Evolutionary conservation across 2,797 vertebrate species (phyloP).

Genomic region (Synanceia verrucosa): DNA sequence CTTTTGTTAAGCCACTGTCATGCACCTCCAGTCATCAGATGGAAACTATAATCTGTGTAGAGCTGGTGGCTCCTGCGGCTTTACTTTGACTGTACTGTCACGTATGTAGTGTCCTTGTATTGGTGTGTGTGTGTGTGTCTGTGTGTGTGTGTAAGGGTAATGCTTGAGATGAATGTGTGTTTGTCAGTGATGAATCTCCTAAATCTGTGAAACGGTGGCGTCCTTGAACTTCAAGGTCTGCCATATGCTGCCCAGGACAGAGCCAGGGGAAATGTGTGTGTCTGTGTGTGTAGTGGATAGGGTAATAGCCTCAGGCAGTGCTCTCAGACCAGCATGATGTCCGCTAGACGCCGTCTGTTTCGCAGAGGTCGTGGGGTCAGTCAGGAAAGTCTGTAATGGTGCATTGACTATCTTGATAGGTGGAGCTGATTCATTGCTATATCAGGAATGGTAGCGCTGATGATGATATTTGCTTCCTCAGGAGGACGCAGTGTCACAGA

Average conservation of each 20-base stretch:
- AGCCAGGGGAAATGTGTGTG: slow-evolving; percentile 49
- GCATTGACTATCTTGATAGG: neutral
- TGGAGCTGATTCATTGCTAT: neutral
- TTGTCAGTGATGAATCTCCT: slow-evolving; percentile 80
- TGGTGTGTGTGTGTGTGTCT: neutral
- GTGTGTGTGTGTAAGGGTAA: slow-evolving; percentile 28
- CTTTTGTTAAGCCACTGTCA: slow-evolving; percentile 30
- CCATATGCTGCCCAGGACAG: slow-evolving; percentile 75
- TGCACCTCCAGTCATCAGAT: slow-evolving; percentile 27
- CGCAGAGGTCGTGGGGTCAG: slow-evolving; percentile 42
- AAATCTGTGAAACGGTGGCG: slow-evolving; percentile 75
- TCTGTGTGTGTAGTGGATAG: slow-evolving; percentile 7
- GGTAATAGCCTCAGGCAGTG: slow-evolving; percentile 36
- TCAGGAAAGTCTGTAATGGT: slow-evolving; percentile 4
- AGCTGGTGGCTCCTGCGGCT: slow-evolving; percentile 32
- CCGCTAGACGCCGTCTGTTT: slow-evolving; percentile 39
- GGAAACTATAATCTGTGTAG: slow-evolving; percentile 31
- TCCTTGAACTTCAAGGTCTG: slow-evolving; percentile 81
- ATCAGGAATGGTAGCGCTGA: neutral
- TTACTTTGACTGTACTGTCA: slow-evolving; percentile 19
- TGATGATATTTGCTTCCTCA: neutral
- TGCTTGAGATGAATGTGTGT: slow-evolving; percentile 67
- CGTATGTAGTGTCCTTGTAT: slow-evolving; percentile 7
- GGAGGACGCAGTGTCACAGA: neutral
- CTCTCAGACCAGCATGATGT: slow-evolving; percentile 34